A percentile compares a stretch with the other conserved stretches of the same genome.
Conservation (phyloP, 2,888 invertebrate species). For the Hydriomena furcata region DNA sequence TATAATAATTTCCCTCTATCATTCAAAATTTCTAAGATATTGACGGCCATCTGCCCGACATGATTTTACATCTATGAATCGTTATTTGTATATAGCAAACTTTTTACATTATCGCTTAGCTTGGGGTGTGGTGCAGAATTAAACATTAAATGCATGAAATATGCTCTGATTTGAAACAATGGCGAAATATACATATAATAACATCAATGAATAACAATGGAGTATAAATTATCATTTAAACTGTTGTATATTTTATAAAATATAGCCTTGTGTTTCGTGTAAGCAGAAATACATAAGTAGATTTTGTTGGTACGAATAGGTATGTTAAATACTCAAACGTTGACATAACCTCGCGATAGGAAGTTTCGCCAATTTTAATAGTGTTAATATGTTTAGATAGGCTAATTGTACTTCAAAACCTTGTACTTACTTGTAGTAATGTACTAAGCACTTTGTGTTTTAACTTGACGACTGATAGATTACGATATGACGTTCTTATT, state of each 20-base stretch:
- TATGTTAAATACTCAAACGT: constrained; percentile 35
- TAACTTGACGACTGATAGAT: too few relatives aligned
- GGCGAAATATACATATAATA: constrained; percentile 84
- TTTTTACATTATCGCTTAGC: constrained; percentile 26
- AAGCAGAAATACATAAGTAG: constrained; percentile 55
- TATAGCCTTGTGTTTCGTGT: constrained; percentile 74
- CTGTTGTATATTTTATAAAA: constrained; percentile 83
- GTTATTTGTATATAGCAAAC: constrained; percentile 1
- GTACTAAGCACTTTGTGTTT: too few relatives aligned
- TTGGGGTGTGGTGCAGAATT: constrained; percentile 43
- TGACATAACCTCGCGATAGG: too few relatives aligned
- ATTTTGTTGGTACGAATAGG: constrained; percentile 57
- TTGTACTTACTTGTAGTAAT: too few relatives aligned
- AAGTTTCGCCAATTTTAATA: too few relatives aligned
- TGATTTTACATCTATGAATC: constrained; percentile 29
- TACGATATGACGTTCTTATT: too few relatives aligned
- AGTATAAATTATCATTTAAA: constrained; percentile 84
- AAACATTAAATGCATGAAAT: constrained; percentile 82
- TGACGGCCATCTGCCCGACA: constrained; percentile 18
- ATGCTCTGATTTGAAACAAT: constrained; percentile 84
- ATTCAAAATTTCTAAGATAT: not conserved
- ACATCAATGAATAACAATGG: constrained; percentile 84
- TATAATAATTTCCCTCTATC: constrained; percentile 32
- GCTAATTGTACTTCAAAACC: too few relatives aligned
- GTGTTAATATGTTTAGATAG: too few relatives aligned